phyloP scores from a whole-genome alignment of 2,797 vertebrate species.

The Neoniphon sammara region DNA sequence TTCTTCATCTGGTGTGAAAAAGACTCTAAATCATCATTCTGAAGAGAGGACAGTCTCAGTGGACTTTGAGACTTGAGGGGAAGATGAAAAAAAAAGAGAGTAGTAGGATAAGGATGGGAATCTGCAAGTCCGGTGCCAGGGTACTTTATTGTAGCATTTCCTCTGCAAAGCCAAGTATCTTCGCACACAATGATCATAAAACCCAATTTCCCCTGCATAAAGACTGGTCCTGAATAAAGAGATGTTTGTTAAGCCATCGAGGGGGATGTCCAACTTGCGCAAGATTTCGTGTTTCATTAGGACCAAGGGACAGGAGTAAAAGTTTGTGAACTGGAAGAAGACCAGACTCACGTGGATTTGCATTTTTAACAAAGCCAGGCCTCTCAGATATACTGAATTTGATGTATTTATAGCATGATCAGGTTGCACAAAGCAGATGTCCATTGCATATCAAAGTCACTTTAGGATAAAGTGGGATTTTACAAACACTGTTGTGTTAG shows the following conservation, averaged over 20 bases:
- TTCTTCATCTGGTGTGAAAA: slow-evolving; percentile 80
- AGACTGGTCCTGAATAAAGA: slow-evolving; percentile 17
- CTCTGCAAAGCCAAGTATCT: slow-evolving; percentile 42
- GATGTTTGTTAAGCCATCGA: not conserved
- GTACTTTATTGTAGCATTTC: slow-evolving; percentile 22
- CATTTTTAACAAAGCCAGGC: slow-evolving; percentile 16
- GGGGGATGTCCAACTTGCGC: slow-evolving; percentile 50
- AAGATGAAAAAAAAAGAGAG: slow-evolving; percentile 16
- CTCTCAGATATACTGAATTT: slow-evolving; percentile 10
- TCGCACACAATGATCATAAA: slow-evolving; percentile 62
- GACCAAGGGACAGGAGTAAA: slow-evolving; percentile 23
- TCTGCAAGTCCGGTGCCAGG: slow-evolving; percentile 28
- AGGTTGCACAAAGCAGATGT: not conserved
- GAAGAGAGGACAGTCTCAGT: slow-evolving; percentile 34
- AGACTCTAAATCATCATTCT: slow-evolving; percentile 55
- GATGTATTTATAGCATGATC: slow-evolving; percentile 5
- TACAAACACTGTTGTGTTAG: slow-evolving; percentile 15
- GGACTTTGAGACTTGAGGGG: slow-evolving; percentile 32
- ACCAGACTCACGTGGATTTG: slow-evolving; percentile 24
- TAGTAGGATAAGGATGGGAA: slow-evolving; percentile 42
- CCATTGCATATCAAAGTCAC: slow-evolving; percentile 15
- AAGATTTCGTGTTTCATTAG: slow-evolving; percentile 55
- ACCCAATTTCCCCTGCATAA: slow-evolving; percentile 30
- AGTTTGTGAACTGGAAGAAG: slow-evolving; percentile 34
- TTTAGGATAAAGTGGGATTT: slow-evolving; percentile 28